Conservation (phyloP, 2,888 invertebrate genomes). For the Chalcis sispes region DNA sequence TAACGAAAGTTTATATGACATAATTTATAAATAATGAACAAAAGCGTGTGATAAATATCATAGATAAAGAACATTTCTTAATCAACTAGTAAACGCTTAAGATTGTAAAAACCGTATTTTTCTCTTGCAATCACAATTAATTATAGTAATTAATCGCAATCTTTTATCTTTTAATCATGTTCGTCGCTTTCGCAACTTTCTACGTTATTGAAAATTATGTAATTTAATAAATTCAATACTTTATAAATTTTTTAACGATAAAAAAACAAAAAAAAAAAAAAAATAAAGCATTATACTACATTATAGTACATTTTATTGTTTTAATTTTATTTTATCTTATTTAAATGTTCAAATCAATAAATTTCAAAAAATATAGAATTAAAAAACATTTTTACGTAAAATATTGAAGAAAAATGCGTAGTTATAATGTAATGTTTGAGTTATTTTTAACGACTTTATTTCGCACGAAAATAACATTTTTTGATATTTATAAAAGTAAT, state of each 20-base stretch:
- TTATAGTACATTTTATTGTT: not conserved
- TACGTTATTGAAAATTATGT: not conserved
- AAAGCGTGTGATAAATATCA: not conserved
- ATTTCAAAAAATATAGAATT: no score
- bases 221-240: not conserved
- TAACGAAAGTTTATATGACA: no score
- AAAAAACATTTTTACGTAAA: no score
- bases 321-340: no score
- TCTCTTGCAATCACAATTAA: constrained; percentile 33
- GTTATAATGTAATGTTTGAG: no score
- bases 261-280: constrained; percentile 7
- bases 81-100: constrained; percentile 23
- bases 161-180: constrained; percentile 23
- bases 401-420: no score
- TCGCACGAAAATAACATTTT: no score
- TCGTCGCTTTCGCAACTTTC: constrained; percentile 24
- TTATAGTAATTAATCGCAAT: constrained; percentile 25
- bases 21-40: no score
- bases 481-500: no score
- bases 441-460: no score
- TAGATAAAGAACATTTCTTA: constrained; percentile 29
- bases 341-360: no score
- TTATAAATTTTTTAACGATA: not conserved
- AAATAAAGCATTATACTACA: not conserved
- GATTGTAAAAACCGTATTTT: constrained; percentile 12